Base-by-base conservation (phyloP, 1,140 invertebrate species). In the Solenopsis fugax region DNA sequence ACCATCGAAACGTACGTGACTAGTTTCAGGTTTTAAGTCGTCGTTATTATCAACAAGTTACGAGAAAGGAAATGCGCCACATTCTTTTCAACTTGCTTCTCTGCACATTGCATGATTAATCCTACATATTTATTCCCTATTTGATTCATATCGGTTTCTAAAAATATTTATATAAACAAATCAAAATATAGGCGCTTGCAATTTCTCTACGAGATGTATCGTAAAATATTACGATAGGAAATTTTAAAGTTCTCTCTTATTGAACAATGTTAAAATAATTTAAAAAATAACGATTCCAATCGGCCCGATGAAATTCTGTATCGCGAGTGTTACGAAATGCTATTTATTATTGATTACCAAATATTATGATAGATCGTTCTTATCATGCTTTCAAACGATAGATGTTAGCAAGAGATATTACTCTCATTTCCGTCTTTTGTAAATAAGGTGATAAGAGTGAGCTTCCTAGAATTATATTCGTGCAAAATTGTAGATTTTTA, bases 21-120 rank as follows among this genome's bases (percentile, higher is more conserved):
- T 87, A 54, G 58, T 65, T 86, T 87, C 71, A 80, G 69, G 86
- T 91, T 91, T 48, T 67, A 88, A 65, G 13, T 78, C 50, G 67
- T 41, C 29, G 29, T 65, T 78, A 73, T 87, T 92, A 91, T 87
- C 82, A 82, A 86, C 37, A 58, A 87, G 82, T 88, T 90, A 69
- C 64, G 9, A 78, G 45, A 65, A 64, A 72, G 60, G 45, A 80
- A 89, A 76, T 77, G 54, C 48, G 77, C 65, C 16, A 37, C 21
- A 18, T 41, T 60, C 54, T 29, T 54, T 84, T 81, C 13, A 73
- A 34, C 18, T 72, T 16, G 37, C 9, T 65, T n/a, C 12, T 69
- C 34, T 1, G 24, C 45, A 16, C 45, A n/a, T 58, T 62, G 16
- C 24, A n/a, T 0, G 4, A 0, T 72, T 67, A 24, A 58, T 71